Conservation (phyloP, 2,797 vertebrate genomes). For the Dendrocincla fuliginosa region DNA sequence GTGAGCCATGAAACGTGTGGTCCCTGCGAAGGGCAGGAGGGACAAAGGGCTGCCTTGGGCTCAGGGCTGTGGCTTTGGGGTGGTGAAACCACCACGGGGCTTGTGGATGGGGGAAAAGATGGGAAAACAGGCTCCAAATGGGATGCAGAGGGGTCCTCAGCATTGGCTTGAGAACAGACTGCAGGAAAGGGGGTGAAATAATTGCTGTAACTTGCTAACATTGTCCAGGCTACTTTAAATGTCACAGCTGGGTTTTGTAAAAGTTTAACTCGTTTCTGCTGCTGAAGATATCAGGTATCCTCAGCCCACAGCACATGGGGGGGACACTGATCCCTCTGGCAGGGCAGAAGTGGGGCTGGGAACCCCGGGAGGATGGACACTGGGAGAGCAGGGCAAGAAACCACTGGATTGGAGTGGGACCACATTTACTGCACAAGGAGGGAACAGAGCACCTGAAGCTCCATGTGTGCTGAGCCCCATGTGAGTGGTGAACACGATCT, state of each 20-base stretch:
- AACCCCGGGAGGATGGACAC: rapidly evolving
- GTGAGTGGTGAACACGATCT: not conserved
- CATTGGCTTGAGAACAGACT: rapidly evolving
- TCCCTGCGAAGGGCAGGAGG: not conserved
- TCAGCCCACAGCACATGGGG: rapidly evolving
- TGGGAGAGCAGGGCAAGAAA: not conserved
- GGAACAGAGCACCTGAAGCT: not conserved
- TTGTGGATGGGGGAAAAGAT: not conserved
- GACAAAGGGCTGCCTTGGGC: not conserved
- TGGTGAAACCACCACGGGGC: not conserved
- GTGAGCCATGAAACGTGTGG: not conserved
- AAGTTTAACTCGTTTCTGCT: not conserved
- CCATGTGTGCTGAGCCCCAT: rapidly evolving
- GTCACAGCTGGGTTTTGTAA: not conserved
- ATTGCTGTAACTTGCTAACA: not conserved
- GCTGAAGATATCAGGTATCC: not conserved
- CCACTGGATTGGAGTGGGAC: not conserved
- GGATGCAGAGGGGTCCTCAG: not conserved
- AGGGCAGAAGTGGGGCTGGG: not conserved
- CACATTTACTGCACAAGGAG: rapidly evolving
- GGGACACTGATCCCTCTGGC: not conserved
- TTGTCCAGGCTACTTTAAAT: not conserved
- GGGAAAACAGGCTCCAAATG: not conserved
- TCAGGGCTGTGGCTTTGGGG: not conserved
- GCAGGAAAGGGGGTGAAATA: not conserved